A percentile compares a stretch with the other conserved stretches of the same genome.
Conservation (phyloP, 2,113 vertebrate genomes). For the Pseudois nayaur region DNA sequence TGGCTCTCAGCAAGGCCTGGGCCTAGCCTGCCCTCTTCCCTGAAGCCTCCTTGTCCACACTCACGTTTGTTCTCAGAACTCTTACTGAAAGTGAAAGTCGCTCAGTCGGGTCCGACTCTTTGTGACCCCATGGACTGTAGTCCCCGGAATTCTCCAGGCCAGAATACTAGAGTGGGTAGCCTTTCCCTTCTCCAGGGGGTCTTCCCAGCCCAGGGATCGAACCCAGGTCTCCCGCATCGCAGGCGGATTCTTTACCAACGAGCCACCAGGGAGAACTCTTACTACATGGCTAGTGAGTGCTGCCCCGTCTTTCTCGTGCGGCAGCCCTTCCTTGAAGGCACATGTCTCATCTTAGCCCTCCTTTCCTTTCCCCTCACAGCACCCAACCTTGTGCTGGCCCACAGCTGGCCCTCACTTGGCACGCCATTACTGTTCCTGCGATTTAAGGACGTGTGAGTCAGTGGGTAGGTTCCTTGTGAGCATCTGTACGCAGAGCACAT, state of each 20-base stretch:
- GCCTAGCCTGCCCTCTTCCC: neutral
- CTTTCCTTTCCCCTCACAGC: neutral
- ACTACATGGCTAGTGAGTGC: neutral
- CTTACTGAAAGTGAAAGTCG: neutral
- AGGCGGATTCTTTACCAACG: neutral
- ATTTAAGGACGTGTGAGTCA: neutral
- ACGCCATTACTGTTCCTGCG: neutral
- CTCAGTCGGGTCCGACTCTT: neutral
- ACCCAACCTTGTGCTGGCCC: neutral
- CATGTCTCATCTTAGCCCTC: neutral
- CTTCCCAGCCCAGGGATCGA: neutral
- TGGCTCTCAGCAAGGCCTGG: neutral
- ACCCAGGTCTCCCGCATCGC: neutral
- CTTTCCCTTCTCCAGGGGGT: neutral
- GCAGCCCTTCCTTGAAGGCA: neutral
- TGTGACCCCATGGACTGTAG: neutral
- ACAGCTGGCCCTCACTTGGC: neutral
- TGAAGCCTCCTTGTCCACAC: neutral
- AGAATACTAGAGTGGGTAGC: neutral
- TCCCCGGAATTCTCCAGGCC: neutral
- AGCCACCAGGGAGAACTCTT: neutral
- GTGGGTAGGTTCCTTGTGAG: neutral
- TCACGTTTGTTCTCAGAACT: neutral
- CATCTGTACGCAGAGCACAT: accelerated
- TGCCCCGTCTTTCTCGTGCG: accelerated